These are phyloP conservation scores for Oophaga sylvatica DNA, from an alignment of 2,797 vertebrate species.

Conservation along the genomic window DNA sequence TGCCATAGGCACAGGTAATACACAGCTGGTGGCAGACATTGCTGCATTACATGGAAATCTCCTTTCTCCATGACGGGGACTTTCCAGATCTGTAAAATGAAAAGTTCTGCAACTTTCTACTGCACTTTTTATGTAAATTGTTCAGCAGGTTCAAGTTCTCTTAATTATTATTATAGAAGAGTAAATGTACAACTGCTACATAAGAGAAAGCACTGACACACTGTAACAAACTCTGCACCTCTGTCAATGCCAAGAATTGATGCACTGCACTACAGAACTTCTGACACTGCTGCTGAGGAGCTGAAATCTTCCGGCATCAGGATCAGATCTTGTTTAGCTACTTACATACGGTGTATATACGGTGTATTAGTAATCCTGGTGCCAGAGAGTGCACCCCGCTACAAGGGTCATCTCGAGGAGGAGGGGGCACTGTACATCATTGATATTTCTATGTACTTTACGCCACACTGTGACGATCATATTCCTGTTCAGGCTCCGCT, in stretches of 20 bases:
- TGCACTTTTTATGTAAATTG: too few relatives aligned
- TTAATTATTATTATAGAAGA: too few relatives aligned
- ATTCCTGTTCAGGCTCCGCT: slow-evolving; percentile 11
- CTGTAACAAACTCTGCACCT: too few relatives aligned
- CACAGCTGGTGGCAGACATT: background rate
- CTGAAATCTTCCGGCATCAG: background rate
- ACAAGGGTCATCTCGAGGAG: background rate
- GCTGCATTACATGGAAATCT: background rate
- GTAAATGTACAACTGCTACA: too few relatives aligned
- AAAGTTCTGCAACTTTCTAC: background rate
- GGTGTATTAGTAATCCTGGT: background rate
- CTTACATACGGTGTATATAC: background rate
- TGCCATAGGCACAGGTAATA: too few relatives aligned
- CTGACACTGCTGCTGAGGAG: background rate
- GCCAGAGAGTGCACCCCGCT: background rate
- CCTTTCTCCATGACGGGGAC: background rate
- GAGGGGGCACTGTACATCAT: background rate
- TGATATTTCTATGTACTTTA: background rate
- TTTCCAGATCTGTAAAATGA: background rate
- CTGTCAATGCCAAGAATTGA: background rate
- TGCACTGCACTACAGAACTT: background rate
- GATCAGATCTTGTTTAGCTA: background rate
- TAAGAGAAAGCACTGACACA: too few relatives aligned
- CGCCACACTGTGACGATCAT: background rate
- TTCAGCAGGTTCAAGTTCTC: background rate